These are phyloP conservation scores for Pterocles burchelli DNA, from an alignment of 2,113 vertebrate genomes.

Conservation along the genomic window DNA sequence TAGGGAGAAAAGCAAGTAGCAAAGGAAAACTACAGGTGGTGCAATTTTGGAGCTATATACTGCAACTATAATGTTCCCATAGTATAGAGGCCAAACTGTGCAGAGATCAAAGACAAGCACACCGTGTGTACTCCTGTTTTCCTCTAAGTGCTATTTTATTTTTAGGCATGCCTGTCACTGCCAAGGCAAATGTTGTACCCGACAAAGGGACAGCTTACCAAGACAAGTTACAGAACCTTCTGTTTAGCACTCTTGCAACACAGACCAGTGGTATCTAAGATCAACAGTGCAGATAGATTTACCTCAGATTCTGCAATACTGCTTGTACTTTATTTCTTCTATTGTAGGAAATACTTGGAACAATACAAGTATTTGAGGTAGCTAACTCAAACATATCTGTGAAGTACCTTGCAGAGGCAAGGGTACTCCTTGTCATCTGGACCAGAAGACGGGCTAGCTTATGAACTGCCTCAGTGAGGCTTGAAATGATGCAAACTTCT, in stretches of 20 bases:
- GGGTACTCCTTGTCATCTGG: background rate
- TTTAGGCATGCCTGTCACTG: constrained; percentile 57
- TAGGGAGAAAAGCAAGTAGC: background rate
- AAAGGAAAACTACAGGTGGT: background rate
- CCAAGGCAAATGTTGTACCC: constrained; percentile 45
- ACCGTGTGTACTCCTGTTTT: constrained; percentile 8
- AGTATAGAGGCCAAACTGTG: accelerated
- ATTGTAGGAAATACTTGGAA: background rate
- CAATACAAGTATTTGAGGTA: background rate
- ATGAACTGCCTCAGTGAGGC: background rate
- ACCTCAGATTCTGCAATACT: background rate
- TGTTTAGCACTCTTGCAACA: constrained; percentile 8
- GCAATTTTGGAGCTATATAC: background rate
- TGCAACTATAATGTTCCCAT: background rate
- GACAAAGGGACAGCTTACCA: constrained; percentile 16
- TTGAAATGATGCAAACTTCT: background rate
- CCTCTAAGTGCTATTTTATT: constrained; percentile 30
- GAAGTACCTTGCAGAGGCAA: background rate
- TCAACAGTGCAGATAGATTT: background rate
- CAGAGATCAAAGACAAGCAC: background rate
- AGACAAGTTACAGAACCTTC: constrained; percentile 36
- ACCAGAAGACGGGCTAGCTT: background rate
- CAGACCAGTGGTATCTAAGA: background rate
- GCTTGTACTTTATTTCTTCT: background rate
- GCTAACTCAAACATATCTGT: background rate